Evolutionary conservation across 2,797 vertebrate species (phyloP), one percentile per base, ranked within the genome.

Genomic region (Etheostoma perlongum): DNA sequence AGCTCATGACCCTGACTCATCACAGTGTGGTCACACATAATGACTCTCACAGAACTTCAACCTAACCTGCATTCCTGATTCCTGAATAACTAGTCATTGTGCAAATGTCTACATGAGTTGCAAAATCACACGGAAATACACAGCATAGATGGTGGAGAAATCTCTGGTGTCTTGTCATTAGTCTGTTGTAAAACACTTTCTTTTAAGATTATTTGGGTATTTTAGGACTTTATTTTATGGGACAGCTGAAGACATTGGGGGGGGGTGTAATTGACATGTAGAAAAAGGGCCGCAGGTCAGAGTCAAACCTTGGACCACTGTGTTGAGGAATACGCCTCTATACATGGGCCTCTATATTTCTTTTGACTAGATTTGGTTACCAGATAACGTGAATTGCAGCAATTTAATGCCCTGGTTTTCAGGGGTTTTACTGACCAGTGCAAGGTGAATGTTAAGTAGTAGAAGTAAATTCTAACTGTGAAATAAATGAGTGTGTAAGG

Each of bases 1-100:
- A 67, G 83, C 80, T 89, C 84, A 73, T 86, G 71, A 75, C 67
- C 60, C 77, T 92, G 91, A 93, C 85, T 93, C 91, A 93, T 91
- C 88, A 79, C 81, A 78, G n/a, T 86, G 87, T 85, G 91, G 87
- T 89, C 81, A 79, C 84, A 86, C 23, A n/a, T 78, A 90, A 90
- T 91, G 70, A 87, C 83, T 87, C 79, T 76, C 49, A 64, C 78
- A 85, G 80, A 90, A 79, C 73, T 84, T 83, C 40, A 85, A 81
- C 48, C 78, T 75, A 78, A 83, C 78, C 80, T 87, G 78, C 74
- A 71, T 90, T 91, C 79, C 77, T 82, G 71, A 81, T 83, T 88
- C 66, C 82, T 82, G 72, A 82, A 85, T 88, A 71, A 73, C 67
- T 47, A 57, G 78, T 82, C 81, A 83, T 15, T 60, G 19, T 79